Base-by-base conservation (phyloP, 2,113 vertebrate genomes). In the Hucho hucho region DNA sequence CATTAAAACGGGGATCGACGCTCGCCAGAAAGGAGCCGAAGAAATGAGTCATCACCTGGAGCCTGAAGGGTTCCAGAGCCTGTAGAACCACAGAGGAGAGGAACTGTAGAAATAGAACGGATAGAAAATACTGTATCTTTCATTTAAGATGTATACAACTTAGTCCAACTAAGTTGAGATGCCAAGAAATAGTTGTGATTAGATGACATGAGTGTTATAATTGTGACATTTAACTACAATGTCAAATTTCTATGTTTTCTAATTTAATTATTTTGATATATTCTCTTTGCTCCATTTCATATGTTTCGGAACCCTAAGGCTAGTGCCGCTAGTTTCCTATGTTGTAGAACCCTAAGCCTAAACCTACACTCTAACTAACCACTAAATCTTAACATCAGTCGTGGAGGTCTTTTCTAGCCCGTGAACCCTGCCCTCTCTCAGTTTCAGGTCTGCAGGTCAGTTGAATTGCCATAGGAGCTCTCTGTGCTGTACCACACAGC, bases 11-110 rank as follows among this genome's bases (percentile, higher is more conserved):
- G 61, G 65, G 37, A 75, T 63, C 3, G 58, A 76, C 14, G 24
- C 85, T 89, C 84, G 83, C 83, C 89, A 86, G 84, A 87, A 85
- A 87, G 91, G 89, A 93, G 87, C 89, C 84, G 5, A 66, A 70
- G 87, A 83, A 77, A 69, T 86, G 87, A 91, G 87, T 88, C 77
- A 84, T 87, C 85, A 79, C 75, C 61, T 64, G 67, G 74, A 77
- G 78, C 75, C 76, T 68, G 37, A 75, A 84, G 88, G 85, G 65
- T 29, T n/a, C 4, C 63, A 70, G 77, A 69, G 75, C 77, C 12
- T 20, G 4, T 63, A 70, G 79, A 70, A 74, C 75, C 78, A 75
- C 71, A 63, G 12, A 53, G 75, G 75, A 83, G 73, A 79, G 49
- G 7, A 71, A 59, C 75, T 69, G 26, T 20, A 61, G 74, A 2